Base-by-base conservation (phyloP, 2,888 invertebrate species). In the Cosmorhoe ocellata region DNA sequence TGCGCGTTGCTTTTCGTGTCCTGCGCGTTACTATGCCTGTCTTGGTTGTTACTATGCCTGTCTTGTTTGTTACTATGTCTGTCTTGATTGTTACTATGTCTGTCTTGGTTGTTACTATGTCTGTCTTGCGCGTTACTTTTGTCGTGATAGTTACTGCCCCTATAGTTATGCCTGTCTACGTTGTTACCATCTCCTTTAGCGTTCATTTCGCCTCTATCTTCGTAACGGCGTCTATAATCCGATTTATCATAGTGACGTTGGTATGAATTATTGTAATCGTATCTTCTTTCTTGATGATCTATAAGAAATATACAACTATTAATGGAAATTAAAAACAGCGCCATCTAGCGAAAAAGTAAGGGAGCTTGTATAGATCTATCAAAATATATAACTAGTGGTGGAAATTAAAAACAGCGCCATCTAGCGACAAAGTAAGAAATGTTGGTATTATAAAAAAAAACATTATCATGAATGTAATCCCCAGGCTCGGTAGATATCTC, bases 251-350 rank as follows among this genome's bases (percentile, higher is more conserved):
- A 34, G 7, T 34, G 12, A 11, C 48, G 42, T 5, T 37, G 48
- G 37, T 48, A 37, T 0, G 36, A 28, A 10, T 33, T 28, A 42
- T 31, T 58, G 52, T 56, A 44, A 7, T 58, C 59, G 24, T 41
- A 36, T 1, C 43, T 34, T 27, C 45, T 36, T 1, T 40, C 45
- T 33, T 46, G 45, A 30, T 43, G 27, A 51, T 51, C 36, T 44
- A 18, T 18, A 14, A n/a, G n/a, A 7, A n/a, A 39, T 1, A 26
- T 28, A 2, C 2, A 10, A 26, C 26, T 26, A 27, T 9, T 6
- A n/a, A n/a, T n/a, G n/a, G n/a, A n/a, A n/a, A n/a, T n/a, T n/a
- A n/a, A n/a, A n/a, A n/a, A n/a, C n/a, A n/a, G n/a, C n/a, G n/a
- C n/a, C n/a, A n/a, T n/a, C n/a, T n/a, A 27, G 7, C 13, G 11